These are phyloP conservation scores for Rotaria sp. DNA, from an alignment of 2,888 invertebrate genomes.

Conservation along the genomic window DNA sequence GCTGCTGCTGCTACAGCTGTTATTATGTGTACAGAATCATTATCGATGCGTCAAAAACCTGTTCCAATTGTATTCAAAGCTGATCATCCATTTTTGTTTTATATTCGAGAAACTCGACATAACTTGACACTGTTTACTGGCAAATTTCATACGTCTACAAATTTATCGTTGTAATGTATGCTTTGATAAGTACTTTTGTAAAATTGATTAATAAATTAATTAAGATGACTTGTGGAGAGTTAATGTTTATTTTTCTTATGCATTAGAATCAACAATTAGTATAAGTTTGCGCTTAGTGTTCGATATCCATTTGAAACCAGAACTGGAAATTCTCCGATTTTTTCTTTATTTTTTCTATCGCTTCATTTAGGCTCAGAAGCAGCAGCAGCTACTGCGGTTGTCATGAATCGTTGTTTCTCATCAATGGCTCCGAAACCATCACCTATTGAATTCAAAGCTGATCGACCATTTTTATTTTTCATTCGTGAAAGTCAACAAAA, in stretches of 20 bases:
- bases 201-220: too few species aligned
- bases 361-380: conserved; percentile 45
- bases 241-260: too few species aligned
- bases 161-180: not conserved
- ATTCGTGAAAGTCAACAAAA: conserved; percentile 43
- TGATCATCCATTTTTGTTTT: conserved; percentile 50
- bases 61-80: conserved; percentile 43
- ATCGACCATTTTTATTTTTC: conserved; percentile 50
- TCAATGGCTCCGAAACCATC: not conserved
- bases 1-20: conserved; percentile 50
- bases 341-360: not conserved
- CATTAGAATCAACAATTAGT: too few species aligned
- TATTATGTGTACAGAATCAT: conserved; percentile 29
- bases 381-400: conserved; percentile 48
- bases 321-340: too few species aligned
- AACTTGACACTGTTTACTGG: conserved; percentile 31
- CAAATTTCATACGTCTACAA: not conserved
- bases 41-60: not conserved
- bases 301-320: too few species aligned
- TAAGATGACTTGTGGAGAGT: too few species aligned
- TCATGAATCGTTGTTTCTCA: conserved; percentile 37
- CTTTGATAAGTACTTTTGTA: not conserved
- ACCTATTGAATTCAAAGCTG: conserved; percentile 43
- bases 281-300: too few species aligned
- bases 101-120: conserved; percentile 44